Percentiles rank a stretch among this genome's conserved stretches.
These are phyloP conservation scores for Aporrectodea caliginosa DNA, from an alignment of 1,140 invertebrate genomes.

Conservation along the genomic window DNA sequence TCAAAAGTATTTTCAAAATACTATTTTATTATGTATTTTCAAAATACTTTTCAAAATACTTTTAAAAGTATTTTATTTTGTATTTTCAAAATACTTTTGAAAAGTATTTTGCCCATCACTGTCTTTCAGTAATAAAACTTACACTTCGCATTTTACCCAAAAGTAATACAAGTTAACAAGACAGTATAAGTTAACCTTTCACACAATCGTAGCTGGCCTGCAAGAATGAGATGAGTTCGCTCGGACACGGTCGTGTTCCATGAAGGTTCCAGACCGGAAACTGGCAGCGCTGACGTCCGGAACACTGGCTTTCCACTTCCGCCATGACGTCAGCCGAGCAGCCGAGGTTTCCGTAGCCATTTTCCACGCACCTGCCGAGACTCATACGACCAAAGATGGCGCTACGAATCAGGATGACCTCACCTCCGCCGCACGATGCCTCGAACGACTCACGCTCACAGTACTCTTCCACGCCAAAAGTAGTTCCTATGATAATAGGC, in stretches of 20 bases:
- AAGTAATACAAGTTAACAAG: too few relatives aligned
- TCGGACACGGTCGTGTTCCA: background rate
- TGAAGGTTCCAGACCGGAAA: background rate
- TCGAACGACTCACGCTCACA: constrained; percentile 21
- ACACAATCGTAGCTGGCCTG: background rate
- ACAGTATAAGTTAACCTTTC: too few relatives aligned
- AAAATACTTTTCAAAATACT: too few relatives aligned
- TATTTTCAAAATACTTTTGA: too few relatives aligned
- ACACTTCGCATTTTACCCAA: too few relatives aligned
- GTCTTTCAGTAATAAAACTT: too few relatives aligned
- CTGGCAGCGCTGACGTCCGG: background rate
- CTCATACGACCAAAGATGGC: constrained; percentile 20
- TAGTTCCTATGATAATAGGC: too few relatives aligned
- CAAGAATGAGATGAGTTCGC: background rate
- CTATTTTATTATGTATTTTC: too few relatives aligned
- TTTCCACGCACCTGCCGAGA: constrained; percentile 10
- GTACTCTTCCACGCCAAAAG: background rate
- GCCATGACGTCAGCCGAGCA: constrained; percentile 8
- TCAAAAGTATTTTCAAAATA: too few relatives aligned
- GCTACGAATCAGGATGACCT: constrained; percentile 13
- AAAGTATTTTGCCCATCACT: too few relatives aligned
- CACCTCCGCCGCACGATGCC: background rate
- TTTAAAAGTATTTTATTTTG: too few relatives aligned
- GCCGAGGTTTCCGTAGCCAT: constrained; percentile 10
- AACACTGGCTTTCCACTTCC: constrained; percentile 7